Conservation (phyloP, 2,888 invertebrate genomes). For the Lochmaea capreae region DNA sequence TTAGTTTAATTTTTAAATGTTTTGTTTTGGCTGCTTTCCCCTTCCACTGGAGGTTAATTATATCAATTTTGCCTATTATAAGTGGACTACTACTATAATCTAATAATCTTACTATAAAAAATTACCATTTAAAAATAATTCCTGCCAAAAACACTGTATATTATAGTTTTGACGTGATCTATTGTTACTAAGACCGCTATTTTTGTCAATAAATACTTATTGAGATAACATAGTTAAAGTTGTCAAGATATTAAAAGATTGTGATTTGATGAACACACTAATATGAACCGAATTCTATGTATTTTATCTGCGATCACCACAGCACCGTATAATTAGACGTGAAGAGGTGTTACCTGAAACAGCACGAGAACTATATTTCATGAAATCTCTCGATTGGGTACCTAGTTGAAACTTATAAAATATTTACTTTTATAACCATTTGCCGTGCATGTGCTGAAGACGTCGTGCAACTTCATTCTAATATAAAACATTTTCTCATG, state of each 20-base stretch:
- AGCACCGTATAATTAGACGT: constrained; percentile 44
- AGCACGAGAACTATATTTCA: constrained; percentile 44
- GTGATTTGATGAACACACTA: constrained; percentile 43
- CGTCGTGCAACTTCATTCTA: constrained; percentile 20
- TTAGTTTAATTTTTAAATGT: too few species aligned
- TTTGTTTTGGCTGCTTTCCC: too few species aligned
- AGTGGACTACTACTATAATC: too few species aligned
- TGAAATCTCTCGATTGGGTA: constrained; percentile 29
- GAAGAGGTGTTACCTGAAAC: constrained; percentile 42
- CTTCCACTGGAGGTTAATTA: too few species aligned
- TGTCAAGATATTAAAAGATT: constrained; percentile 39
- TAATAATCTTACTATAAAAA: too few species aligned
- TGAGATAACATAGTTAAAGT: constrained; percentile 32
- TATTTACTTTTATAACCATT: constrained; percentile 31
- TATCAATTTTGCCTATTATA: too few species aligned
- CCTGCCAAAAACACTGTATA: too few species aligned
- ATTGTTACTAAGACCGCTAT: constrained; percentile 19
- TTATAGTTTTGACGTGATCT: not conserved
- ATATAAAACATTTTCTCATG: constrained; percentile 30
- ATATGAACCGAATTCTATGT: constrained; percentile 41
- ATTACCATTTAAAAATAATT: too few species aligned
- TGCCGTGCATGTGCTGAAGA: constrained; percentile 20
- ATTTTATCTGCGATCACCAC: constrained; percentile 44
- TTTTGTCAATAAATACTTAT: constrained; percentile 39
- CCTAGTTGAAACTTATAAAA: constrained; percentile 28